Evolutionary conservation across 2,888 invertebrate species (phyloP), one percentile per base, ranked within the genome.

Genomic region (Pantelozetes paolii): DNA sequence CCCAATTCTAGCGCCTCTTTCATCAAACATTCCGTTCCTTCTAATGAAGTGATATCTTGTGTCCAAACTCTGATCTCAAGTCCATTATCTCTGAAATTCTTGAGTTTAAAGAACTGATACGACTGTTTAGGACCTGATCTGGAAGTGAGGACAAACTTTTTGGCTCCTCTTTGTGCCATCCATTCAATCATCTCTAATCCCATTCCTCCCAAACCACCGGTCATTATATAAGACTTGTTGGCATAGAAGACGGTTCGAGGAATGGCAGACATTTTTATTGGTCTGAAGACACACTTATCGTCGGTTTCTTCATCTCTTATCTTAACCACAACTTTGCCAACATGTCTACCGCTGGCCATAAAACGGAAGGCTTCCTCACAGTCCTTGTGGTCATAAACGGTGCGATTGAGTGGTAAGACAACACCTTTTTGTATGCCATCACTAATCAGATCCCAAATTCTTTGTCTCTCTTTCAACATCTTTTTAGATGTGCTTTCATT

Each of bases 261-360:
- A 78, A 93, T 87, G 15, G 95, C 94, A 30, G 87, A 84, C 32
- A 94, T 87, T 9, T 77, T 76, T 62, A 81, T 78, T 15, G 80
- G 79, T 2, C 78, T 77, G 18, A 18, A 15, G 20, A 36, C 11
- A 8, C 11, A 5, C 8, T 20, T 36, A 3, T 9, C 82, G 80
- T 77, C 77, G 67, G 76, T 64, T 81, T 91, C 90, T 83, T 98
- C 94, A 36, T 90, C 88, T 76, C 92, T 87, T 74, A 96, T 89
- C 80, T 94, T 91, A 78, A 98, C 83, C 71, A 97, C 83, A 71
- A 97, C 97, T 86, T 98, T 98, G 79, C 98, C 98, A 80, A 97
- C 94, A 84, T 98, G 98, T 82, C 92, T 94, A 76, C 98, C 98
- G 11, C 93, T 90, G n/a, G 96, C 96, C 94, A 98, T 97, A 84